A percentile compares a stretch with the other conserved stretches of the same genome.
Evolutionary conservation across 2,888 invertebrate species (phyloP).

Genomic region (Cenopis cana): DNA sequence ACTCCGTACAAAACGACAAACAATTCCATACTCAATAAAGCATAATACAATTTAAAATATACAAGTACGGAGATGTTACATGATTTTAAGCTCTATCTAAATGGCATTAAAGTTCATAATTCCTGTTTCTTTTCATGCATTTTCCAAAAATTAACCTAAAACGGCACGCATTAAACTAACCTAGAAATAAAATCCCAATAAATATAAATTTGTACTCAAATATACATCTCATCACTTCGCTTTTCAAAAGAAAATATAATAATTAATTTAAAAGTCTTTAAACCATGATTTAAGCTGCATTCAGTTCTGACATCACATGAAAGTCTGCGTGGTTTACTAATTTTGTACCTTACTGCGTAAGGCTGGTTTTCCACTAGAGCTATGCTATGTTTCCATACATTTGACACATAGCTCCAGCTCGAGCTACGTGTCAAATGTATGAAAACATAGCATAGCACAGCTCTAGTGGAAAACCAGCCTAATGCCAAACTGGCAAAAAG

Average conservation of each 20-base stretch:
- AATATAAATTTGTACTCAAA: conserved; percentile 59
- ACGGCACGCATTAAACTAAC: conserved; percentile 45
- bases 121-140: conserved; percentile 13
- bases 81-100: conserved; percentile 25
- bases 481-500: no score
- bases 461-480: no score
- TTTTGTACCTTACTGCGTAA: no score
- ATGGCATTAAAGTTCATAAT: conserved; percentile 19
- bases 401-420: no score
- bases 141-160: conserved; percentile 23
- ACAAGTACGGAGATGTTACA: conserved; percentile 12
- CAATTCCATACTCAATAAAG: conserved; percentile 13
- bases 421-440: no score
- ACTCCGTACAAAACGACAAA: conserved; percentile 18
- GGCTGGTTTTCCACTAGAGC: no score
- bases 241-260: conserved; percentile 22
- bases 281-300: conserved; percentile 8
- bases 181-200: conserved; percentile 49
- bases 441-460: no score
- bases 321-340: no score
- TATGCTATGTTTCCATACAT: no score
- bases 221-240: conserved; percentile 46
- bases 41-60: conserved; percentile 25
- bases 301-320: no score
- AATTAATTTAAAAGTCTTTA: background rate